Conservation (phyloP, 2,113 vertebrate species). For the Ciconia stormi region DNA sequence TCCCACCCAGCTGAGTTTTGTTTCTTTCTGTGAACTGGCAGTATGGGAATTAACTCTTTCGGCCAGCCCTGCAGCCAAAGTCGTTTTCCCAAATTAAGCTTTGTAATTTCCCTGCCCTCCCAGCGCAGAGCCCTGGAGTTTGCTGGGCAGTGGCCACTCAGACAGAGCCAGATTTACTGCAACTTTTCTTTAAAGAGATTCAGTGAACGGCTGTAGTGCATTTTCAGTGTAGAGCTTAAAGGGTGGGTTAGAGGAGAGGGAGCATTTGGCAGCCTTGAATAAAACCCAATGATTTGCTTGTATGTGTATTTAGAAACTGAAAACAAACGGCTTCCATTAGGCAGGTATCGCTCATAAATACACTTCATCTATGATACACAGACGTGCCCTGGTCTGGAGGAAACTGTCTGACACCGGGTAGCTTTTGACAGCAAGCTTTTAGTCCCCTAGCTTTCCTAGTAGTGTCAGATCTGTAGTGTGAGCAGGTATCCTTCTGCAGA, state of each 20-base stretch:
- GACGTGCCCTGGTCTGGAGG: not conserved
- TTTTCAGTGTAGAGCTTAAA: not conserved
- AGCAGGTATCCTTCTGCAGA: not conserved
- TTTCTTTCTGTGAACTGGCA: not conserved
- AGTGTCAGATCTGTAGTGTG: not conserved
- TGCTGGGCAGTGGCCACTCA: not conserved
- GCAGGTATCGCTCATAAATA: not conserved
- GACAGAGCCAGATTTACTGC: not conserved
- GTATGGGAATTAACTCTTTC: not conserved
- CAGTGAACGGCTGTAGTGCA: not conserved
- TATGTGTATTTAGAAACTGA: not conserved
- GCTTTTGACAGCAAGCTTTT: not conserved
- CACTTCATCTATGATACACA: not conserved
- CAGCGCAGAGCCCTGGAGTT: not conserved
- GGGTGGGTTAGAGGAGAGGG: not conserved
- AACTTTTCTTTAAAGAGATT: not conserved
- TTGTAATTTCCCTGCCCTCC: not conserved
- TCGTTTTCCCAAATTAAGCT: not conserved
- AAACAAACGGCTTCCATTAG: not conserved
- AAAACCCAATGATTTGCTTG: not conserved
- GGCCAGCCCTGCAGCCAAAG: not conserved
- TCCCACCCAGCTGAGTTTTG: not conserved
- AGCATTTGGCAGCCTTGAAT: not conserved
- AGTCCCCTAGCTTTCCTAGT: rapidly evolving
- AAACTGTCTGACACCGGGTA: not conserved